Evolutionary conservation across 1,140 invertebrate species (phyloP), one percentile per base, ranked within the genome.

Genomic region (Leptopilina clavipes): DNA sequence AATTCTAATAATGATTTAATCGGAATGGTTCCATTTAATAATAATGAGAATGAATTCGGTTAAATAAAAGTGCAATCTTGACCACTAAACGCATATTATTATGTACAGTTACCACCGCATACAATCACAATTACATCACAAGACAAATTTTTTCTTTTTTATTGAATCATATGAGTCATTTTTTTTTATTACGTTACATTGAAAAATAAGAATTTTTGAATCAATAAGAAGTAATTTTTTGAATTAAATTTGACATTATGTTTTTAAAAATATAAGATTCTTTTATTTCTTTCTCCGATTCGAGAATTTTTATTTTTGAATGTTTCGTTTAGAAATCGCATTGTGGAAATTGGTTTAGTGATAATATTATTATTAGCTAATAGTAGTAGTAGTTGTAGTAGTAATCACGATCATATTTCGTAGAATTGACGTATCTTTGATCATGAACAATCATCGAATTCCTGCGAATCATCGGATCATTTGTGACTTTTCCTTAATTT

Each of bases 1-100:
- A 65, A 65, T 65, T 65, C 25, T 31, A 31, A 31, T 31, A 31
- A 31, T 31, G 1, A 65, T 65, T 65, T 65, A 65, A 65, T 37
- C 11, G 14, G 56, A 65, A 65, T 37, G 56, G 37, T 40, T 40
- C 37, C 37, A 31, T 65, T 65, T 65, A 65, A 31, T 65, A 31
- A 65, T 22, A 65, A 65, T 65, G 59, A 31, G 59, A 65, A 65
- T 65, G 59, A 22, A 65, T 31, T 65, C 12, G 25, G 25, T 65
- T 65, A 25, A 65, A 65, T 7, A 31, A 65, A 65, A 65, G 59
- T 65, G 25, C 19, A 14, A 65, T 65, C 25, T 65, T 31, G 59
- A 65, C 59, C 25, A 65, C 22, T 65, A 65, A 25, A 37, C 25
- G 59, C 14, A 31, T 65, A 65, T n/a, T n/a, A n/a, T n/a, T n/a